Evolutionary conservation across 2,113 vertebrate species (phyloP), one percentile per base, ranked within the genome.

Genomic region (Trinectes maculatus): DNA sequence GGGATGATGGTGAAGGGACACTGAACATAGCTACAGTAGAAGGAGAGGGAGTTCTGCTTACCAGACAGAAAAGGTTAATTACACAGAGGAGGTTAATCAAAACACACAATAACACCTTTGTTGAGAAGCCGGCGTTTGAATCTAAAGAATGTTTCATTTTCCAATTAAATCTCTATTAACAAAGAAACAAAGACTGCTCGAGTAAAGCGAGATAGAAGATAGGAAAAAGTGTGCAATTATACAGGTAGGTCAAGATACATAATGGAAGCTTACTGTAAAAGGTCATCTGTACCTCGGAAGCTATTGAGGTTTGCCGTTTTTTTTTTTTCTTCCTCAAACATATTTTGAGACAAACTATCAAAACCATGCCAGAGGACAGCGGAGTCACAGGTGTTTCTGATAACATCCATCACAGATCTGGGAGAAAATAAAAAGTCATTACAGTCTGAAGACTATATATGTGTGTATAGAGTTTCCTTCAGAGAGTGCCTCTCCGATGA

Each of bases 71-170:
- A 24, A 80, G 69, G 69, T 79, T 77, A 65, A 74, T 74, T 53
- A 81, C 59, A 73, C 16, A 11, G 10, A 61, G 25, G 33, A 77
- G 68, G 71, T 78, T 80, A 71, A 74, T 76, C 51, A 82, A 66
- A 64, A 46, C 37, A 34, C 73, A 71, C 69, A 84, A 53, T 59
- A 48, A 74, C 16, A 40, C 36, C 57, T 74, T 77, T 81, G 43
- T 57, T 59, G 21, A 22, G 40, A 62, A 39, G 21, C 49, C 43
- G 22, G 15, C 63, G 61, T 59, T 48, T 28, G 62, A 71, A 59
- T 63, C 58, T 18, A 79, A 85, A 83, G 77, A 88, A 71, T 59
- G 57, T 60, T 44, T 56, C 36, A 53, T 77, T 87, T 86, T 68
- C 60, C 43, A 76, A 87, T 85, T 81, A 77, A 85, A 73, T 63